Conservation (phyloP, 1,140 invertebrate genomes). For the Dinothrombium tinctorium region DNA sequence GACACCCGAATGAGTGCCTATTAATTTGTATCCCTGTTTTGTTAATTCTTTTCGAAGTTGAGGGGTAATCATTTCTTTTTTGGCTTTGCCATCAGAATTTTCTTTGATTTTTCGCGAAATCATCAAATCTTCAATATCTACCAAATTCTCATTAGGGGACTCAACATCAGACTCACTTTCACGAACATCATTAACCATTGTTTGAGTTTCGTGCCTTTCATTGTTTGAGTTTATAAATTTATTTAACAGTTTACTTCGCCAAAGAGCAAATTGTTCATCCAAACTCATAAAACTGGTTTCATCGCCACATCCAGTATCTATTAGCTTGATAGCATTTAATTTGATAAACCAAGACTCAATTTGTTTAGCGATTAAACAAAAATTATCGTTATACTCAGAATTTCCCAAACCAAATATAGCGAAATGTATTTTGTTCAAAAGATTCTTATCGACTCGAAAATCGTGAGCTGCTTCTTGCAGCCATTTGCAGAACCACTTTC, state of each 20-base stretch:
- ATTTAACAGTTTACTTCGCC: background rate
- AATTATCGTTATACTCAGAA: constrained; percentile 29
- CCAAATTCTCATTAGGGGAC: background rate
- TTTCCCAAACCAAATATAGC: constrained; percentile 34
- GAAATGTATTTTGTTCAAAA: constrained; percentile 26
- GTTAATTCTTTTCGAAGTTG: constrained; percentile 28
- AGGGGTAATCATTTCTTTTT: constrained; percentile 33
- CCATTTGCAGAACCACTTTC: constrained; percentile 31
- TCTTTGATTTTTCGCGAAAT: background rate
- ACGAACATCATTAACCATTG: background rate
- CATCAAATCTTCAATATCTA: constrained; percentile 12
- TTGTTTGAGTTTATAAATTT: background rate
- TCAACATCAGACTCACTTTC: constrained; percentile 5
- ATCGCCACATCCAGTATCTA: constrained; percentile 25
- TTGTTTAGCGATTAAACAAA: constrained; percentile 27
- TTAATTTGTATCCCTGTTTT: constrained; percentile 36
- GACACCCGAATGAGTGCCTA: constrained; percentile 37
- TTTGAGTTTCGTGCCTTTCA: background rate
- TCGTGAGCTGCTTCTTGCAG: constrained; percentile 29
- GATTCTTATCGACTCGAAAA: constrained; percentile 29
- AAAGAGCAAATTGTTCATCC: background rate
- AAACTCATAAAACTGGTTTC: constrained; percentile 22
- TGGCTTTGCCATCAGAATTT: constrained; percentile 2
- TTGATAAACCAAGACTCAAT: constrained; percentile 24
- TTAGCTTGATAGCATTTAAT: constrained; percentile 23